These are phyloP conservation scores for Protaetia brevitarsis DNA, from an alignment of 1,140 invertebrate species.

Conservation along the genomic window DNA sequence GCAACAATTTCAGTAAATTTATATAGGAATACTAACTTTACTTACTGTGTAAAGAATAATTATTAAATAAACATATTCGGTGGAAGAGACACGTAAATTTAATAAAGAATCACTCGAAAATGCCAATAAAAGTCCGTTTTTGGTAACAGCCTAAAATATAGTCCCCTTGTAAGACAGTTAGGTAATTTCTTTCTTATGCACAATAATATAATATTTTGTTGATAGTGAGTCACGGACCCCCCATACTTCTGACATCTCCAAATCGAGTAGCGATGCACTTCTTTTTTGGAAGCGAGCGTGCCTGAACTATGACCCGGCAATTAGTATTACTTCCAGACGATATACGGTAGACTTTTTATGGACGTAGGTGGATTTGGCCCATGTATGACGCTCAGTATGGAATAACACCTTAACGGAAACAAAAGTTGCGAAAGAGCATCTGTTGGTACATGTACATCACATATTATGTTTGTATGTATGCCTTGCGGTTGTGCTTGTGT, in stretches of 20 bases:
- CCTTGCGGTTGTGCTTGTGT: not conserved
- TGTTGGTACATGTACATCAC: not conserved
- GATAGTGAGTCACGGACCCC: slow-evolving; percentile 6
- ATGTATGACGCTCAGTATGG: not conserved
- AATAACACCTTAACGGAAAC: slow-evolving; percentile 11
- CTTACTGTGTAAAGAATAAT: too few relatives aligned
- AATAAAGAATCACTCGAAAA: too few relatives aligned
- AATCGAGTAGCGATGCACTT: slow-evolving; percentile 5
- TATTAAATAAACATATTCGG: too few relatives aligned
- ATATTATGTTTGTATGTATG: not conserved
- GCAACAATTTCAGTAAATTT: too few relatives aligned
- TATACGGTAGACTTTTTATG: not conserved
- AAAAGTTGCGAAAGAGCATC: slow-evolving; percentile 7
- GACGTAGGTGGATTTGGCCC: not conserved
- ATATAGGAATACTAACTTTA: too few relatives aligned
- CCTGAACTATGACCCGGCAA: slow-evolving; percentile 10
- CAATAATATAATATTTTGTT: not conserved
- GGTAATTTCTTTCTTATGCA: not conserved
- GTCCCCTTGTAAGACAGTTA: not conserved
- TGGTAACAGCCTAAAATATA: not conserved
- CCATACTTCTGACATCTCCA: not conserved
- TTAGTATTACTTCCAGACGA: slow-evolving; percentile 15
- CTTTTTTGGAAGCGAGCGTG: not conserved
- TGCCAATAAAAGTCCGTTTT: not conserved
- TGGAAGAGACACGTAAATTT: too few relatives aligned